Evolutionary conservation across 2,888 invertebrate species (phyloP), one percentile per base, ranked within the genome.

Genomic region (Deilephila elpenor): DNA sequence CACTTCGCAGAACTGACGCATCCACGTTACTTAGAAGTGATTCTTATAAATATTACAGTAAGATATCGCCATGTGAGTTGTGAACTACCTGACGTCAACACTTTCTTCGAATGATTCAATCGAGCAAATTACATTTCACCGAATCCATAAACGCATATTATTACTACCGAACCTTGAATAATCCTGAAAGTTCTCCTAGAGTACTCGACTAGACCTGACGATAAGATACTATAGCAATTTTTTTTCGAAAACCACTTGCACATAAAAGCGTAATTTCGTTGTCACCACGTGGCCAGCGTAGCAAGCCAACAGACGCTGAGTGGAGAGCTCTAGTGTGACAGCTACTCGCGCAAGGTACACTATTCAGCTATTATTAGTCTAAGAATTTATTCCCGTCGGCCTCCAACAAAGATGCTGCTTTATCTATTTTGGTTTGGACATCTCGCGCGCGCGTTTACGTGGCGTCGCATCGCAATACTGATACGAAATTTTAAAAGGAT

Each of bases 351-450:
- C 83, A 82, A 84, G 83, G 81, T 85, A 83, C 82, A 82, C 82
- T 80, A 81, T 83, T 78, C 80, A 77, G 79, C 89, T 93, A 93
- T 90, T 88, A 90, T 89, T 93, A 93, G 91, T 84, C 71, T 67
- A 75, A 80, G 81, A 87, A 88, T 86, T 78, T 91, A 90, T 91
- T 90, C 87, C 85, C 80, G 83, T 84, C 86, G 92, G 91, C 93
- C 94, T 92, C 93, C 91, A 91, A 89, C 89, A 86, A 87, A 88
- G 89, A 91, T 85, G 84, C 84, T 78, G 85, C 85, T 84, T 80
- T 82, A 84, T 88, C 89, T 93, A 93, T 93, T 93, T 93, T 83
- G 74, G 89, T 85, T 85, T 80, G 17, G 82, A 84, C 84, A 84
- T 85, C 85, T 86, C 86, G 86, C 87, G 89, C 77, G 80, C 80